Evolutionary conservation across 2,113 vertebrate species (phyloP).

Genomic region (Turdus rufiventris): DNA sequence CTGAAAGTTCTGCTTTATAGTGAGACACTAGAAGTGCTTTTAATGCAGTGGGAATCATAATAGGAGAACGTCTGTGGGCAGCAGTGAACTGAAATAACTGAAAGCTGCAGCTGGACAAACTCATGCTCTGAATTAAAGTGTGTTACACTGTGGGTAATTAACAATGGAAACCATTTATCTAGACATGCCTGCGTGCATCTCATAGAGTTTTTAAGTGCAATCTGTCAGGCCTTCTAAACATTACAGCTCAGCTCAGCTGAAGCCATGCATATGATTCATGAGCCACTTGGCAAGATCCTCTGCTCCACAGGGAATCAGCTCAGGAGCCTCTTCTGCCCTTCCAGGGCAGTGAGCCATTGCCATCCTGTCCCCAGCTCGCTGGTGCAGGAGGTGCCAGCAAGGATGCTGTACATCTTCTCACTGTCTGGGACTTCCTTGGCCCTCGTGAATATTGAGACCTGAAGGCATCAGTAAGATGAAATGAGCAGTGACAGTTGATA

Average conservation of each 20-base stretch:
- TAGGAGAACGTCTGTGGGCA: not conserved
- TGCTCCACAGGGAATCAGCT: not conserved
- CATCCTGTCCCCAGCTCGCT: accelerated
- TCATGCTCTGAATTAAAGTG: not conserved
- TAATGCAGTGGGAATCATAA: not conserved
- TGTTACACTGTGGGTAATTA: not conserved
- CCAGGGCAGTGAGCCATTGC: accelerated
- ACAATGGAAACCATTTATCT: not conserved
- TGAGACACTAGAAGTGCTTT: not conserved
- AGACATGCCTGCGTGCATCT: not conserved
- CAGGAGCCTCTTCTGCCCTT: not conserved
- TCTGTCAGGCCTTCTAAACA: not conserved
- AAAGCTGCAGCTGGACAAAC: not conserved
- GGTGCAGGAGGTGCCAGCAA: not conserved
- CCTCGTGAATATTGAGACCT: not conserved
- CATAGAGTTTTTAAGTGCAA: not conserved
- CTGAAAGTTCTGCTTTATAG: not conserved
- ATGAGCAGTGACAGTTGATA: not conserved
- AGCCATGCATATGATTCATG: not conserved
- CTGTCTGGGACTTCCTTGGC: not conserved
- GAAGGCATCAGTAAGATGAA: not conserved
- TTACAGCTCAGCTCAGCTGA: not conserved
- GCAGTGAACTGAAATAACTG: not conserved
- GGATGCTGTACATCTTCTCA: not conserved
- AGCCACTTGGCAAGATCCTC: not conserved